Evolutionary conservation across 2,113 vertebrate species (phyloP).

Genomic region (Nicator chloris): DNA sequence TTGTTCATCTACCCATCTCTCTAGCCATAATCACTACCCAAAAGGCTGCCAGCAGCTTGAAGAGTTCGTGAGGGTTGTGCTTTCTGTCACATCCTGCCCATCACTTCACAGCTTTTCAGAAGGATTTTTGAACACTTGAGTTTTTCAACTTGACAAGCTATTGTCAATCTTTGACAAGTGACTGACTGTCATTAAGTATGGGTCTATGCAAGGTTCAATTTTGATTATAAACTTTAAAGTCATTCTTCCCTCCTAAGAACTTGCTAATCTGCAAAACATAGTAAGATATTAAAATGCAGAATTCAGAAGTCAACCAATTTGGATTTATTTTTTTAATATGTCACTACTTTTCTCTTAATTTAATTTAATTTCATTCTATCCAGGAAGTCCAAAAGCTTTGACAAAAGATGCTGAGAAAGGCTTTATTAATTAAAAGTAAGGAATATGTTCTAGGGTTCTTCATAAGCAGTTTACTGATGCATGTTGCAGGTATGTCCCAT

Average conservation of each 20-base stretch:
- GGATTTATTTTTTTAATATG: background rate
- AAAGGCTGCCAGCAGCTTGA: background rate
- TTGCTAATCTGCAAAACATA: background rate
- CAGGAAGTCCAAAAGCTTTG: background rate
- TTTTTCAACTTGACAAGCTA: background rate
- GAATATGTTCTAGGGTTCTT: background rate
- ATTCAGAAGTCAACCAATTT: background rate
- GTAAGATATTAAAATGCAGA: background rate
- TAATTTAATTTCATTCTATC: background rate
- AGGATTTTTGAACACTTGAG: background rate
- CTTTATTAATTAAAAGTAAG: background rate
- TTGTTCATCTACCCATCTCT: background rate
- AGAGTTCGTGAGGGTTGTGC: background rate
- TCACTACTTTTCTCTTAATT: background rate
- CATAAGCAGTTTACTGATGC: background rate
- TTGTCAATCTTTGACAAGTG: background rate
- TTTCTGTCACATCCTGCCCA: background rate
- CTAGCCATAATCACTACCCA: background rate
- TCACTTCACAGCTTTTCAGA: background rate
- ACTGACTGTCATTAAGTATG: background rate
- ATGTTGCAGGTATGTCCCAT: slow-evolving; percentile 17
- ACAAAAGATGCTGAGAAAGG: background rate
- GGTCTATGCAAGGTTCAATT: background rate
- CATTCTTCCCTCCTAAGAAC: background rate
- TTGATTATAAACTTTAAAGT: background rate